These are phyloP conservation scores for Pipa parva DNA, from an alignment of 2,113 vertebrate species.

Conservation along the genomic window DNA sequence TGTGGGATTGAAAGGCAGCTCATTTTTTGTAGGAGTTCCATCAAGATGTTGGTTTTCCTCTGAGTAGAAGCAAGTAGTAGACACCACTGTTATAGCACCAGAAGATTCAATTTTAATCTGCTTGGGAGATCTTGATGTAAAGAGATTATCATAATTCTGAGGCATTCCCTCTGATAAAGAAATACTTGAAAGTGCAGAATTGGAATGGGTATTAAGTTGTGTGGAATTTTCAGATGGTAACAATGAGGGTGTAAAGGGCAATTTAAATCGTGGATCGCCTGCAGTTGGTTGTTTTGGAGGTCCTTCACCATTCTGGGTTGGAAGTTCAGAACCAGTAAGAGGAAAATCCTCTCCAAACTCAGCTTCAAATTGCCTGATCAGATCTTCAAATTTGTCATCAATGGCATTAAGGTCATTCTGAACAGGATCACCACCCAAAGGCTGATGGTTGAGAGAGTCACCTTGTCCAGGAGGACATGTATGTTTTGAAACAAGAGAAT, in stretches of 20 bases:
- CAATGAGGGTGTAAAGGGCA: background rate
- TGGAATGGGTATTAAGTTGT: slow-evolving; percentile 35
- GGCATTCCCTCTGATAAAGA: slow-evolving; percentile 37
- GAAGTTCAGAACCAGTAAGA: slow-evolving; percentile 45
- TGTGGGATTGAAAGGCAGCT: slow-evolving; percentile 78
- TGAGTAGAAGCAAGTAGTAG: slow-evolving; percentile 83
- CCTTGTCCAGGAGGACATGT: slow-evolving; percentile 48
- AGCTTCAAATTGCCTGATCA: slow-evolving; percentile 91
- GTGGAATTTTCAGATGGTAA: background rate
- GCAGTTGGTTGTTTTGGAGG: slow-evolving; percentile 51
- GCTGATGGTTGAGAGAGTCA: slow-evolving; percentile 40
- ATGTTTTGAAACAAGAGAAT: slow-evolving; percentile 15
- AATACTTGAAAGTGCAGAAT: background rate
- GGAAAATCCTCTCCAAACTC: slow-evolving; percentile 82
- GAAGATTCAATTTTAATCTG: slow-evolving; percentile 91
- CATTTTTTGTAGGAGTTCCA: slow-evolving; percentile 82
- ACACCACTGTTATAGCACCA: slow-evolving; percentile 88
- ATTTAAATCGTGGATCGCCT: background rate
- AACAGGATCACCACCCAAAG: slow-evolving; percentile 44
- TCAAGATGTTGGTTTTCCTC: slow-evolving; percentile 66
- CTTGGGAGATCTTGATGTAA: slow-evolving; percentile 68
- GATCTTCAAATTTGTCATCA: slow-evolving; percentile 88
- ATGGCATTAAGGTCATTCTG: slow-evolving; percentile 58
- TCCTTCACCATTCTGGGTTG: slow-evolving; percentile 49
- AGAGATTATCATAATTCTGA: slow-evolving; percentile 48